Percentiles rank a stretch among this genome's conserved stretches.
Evolutionary conservation across 1,140 invertebrate species (phyloP).

Genomic region (Apis dorsata): DNA sequence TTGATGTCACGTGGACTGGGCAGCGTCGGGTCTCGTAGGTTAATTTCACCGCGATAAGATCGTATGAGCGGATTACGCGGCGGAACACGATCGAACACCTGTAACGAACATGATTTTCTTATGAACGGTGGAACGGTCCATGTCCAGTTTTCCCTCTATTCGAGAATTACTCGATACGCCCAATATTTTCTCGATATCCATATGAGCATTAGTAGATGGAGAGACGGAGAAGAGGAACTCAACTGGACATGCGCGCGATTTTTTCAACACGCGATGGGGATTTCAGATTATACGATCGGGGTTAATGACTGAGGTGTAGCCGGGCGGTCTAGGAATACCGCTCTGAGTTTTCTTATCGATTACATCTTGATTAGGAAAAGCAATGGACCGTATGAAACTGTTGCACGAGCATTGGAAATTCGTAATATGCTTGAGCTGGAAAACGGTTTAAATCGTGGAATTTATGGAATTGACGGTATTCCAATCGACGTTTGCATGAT

Average conservation of each 20-base stretch:
- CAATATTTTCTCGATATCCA: neutral
- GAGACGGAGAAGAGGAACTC: neutral
- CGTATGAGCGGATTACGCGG: conserved; percentile 56
- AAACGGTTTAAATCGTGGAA: neutral
- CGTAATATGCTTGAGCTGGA: too few relatives aligned
- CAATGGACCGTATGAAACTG: neutral
- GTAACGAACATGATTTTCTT: conserved; percentile 58
- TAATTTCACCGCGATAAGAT: conserved; percentile 61
- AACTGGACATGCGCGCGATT: conserved; percentile 1
- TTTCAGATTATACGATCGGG: conserved; percentile 34
- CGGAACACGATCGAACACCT: conserved; percentile 60
- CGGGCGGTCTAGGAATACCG: conserved; percentile 1
- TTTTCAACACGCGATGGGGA: neutral
- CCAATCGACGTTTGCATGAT: neutral
- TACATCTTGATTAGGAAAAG: conserved; percentile 1
- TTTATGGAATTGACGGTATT: neutral
- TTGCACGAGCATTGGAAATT: neutral
- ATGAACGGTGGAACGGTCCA: conserved; percentile 38
- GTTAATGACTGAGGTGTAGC: conserved; percentile 38
- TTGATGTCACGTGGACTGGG: conserved; percentile 57
- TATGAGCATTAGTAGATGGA: neutral
- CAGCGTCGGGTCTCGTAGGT: conserved; percentile 45
- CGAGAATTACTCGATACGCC: neutral
- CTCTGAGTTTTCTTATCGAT: neutral
- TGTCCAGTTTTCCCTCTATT: conserved; percentile 33